Percentiles rank a stretch among this genome's conserved stretches.
Evolutionary conservation across 1,140 invertebrate genomes (phyloP).

Genomic region (Littorina saxatilis): DNA sequence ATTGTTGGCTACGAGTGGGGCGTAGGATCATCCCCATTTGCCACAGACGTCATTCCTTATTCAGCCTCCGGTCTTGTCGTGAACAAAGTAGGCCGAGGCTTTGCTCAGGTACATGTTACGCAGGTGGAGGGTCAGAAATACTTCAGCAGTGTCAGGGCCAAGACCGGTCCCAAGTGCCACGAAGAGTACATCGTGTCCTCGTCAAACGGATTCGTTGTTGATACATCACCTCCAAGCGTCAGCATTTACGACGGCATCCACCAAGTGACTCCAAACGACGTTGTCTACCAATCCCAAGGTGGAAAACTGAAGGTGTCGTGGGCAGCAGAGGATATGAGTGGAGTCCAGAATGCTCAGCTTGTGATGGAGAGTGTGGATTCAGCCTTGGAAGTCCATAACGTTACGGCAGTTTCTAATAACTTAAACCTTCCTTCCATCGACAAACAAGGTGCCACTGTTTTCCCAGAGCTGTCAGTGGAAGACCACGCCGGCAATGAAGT

Average conservation of each 20-base stretch:
- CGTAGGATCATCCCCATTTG: slow-evolving; percentile 48
- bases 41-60: slow-evolving; percentile 48
- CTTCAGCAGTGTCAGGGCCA: slow-evolving; percentile 50
- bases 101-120: slow-evolving; percentile 46
- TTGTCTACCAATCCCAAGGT: slow-evolving; percentile 3
- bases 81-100: slow-evolving; percentile 39
- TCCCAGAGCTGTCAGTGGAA: not conserved
- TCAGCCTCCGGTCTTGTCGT: slow-evolving; percentile 51
- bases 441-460: not conserved
- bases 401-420: not conserved
- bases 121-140: slow-evolving; percentile 47
- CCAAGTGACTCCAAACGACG: not conserved
- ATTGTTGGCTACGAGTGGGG: slow-evolving; percentile 57
- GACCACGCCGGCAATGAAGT: slow-evolving; percentile 16
- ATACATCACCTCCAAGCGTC: slow-evolving; percentile 43
- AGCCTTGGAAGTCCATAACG: not conserved
- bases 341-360: not conserved
- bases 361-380: not conserved
- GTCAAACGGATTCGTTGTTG: slow-evolving; percentile 51
- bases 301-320: not conserved
- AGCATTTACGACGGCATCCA: slow-evolving; percentile 2
- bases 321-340: not conserved
- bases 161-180: slow-evolving; percentile 50
- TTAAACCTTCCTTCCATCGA: not conserved
- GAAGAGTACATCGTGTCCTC: slow-evolving; percentile 53